Evolutionary conservation across 2,797 vertebrate genomes (phyloP).

Genomic region (Myripristis murdjan): DNA sequence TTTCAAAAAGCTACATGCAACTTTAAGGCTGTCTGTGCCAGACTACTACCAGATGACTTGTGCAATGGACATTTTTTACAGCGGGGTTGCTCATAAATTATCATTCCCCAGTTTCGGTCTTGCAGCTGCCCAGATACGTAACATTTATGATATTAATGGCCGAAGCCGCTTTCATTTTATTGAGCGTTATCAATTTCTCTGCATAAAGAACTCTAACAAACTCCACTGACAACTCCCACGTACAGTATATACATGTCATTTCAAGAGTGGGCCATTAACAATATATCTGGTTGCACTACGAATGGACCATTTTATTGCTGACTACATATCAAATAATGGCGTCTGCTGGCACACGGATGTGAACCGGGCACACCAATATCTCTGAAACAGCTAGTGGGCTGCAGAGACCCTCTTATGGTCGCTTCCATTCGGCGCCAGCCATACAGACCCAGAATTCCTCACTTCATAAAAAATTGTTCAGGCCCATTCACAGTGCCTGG

Average conservation of each 20-base stretch:
- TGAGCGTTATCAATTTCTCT: constrained; percentile 81
- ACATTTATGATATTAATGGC: constrained; percentile 79
- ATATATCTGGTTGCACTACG: constrained; percentile 83
- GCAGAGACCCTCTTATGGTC: constrained; percentile 28
- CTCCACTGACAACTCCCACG: constrained; percentile 66
- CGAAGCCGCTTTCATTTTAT: constrained; percentile 71
- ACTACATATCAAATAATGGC: constrained; percentile 76
- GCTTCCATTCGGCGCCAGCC: constrained; percentile 76
- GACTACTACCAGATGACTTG: neutral
- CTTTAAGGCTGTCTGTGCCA: too few relatives aligned
- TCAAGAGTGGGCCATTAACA: constrained; percentile 79
- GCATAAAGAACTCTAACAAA: constrained; percentile 69
- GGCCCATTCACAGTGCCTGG: constrained; percentile 66
- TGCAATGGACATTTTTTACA: constrained; percentile 53
- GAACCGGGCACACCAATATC: constrained; percentile 58
- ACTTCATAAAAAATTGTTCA: constrained; percentile 80
- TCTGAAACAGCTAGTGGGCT: constrained; percentile 43
- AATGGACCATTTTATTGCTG: constrained; percentile 75
- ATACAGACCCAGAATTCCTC: constrained; percentile 80
- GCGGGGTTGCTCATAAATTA: constrained; percentile 67
- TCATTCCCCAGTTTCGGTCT: constrained; percentile 50
- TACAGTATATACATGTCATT: constrained; percentile 59
- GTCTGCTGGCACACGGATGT: constrained; percentile 68
- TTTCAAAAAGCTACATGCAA: too few relatives aligned
- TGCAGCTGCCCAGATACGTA: constrained; percentile 80